Base-by-base conservation (phyloP, 1,140 invertebrate species). In the Nebria ingens region DNA sequence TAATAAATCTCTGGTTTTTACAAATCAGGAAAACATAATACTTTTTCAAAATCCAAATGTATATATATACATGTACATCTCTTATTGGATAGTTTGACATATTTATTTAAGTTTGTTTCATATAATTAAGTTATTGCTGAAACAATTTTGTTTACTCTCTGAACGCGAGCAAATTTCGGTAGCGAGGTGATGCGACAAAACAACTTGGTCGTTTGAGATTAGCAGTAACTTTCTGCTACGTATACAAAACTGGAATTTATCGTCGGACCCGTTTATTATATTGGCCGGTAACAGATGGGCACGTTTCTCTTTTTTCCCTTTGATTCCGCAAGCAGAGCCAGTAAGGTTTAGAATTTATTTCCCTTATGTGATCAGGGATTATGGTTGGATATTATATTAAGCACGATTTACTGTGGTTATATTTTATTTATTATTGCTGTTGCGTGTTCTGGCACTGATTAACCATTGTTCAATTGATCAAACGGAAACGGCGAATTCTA, bases 241-340 rank as follows among this genome's bases (percentile, higher is more conserved):
- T 52, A 56, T 42, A 57, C 58, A 59, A 54, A 57, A 59, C 51
- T 54, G 53, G 45, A 57, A 59, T 59, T 59, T 59, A 59, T 59
- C 51, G 58, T 56, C 42, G 53, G 51, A 59, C 54, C 55, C 55
- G 58, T 52, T 45, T 42, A 51, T 56, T 53, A 53, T 57, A 56
- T 59, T 59, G 52, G 54, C 54, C 55, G 22, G 54, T 45, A 45
- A 45, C 55, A 53, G 52, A 54, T 59, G 54, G 58, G 40, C 40
- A 9, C 3, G 6, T 45, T 45, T 45, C 15, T 45, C 17, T 45
- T 45, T 45, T 45, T n/a, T n/a, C n/a, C n/a, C n/a, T n/a, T n/a
- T n/a, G n/a, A n/a, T n/a, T n/a, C n/a, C n/a, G n/a, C n/a, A n/a
- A n/a, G n/a, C n/a, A n/a, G n/a, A n/a, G n/a, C n/a, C 15, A 6